Evolutionary conservation across 2,888 invertebrate species (phyloP).

Genomic region (Morpho helenor): DNA sequence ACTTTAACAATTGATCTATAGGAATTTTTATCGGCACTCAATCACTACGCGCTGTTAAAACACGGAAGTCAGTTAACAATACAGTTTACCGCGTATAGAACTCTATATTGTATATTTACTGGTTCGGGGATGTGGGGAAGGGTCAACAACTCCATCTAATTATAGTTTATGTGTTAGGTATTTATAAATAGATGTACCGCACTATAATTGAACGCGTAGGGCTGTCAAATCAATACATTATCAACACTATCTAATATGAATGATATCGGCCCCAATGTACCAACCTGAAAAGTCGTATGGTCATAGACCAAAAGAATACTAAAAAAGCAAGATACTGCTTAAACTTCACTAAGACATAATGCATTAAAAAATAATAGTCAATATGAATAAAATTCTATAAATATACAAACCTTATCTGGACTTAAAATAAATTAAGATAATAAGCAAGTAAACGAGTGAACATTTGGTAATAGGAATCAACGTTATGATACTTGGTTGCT

Average conservation of each 20-base stretch:
- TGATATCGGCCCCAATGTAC: background rate
- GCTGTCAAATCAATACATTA: slow-evolving; percentile 5
- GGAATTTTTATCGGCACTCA: background rate
- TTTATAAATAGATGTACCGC: slow-evolving; percentile 23
- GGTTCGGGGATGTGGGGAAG: slow-evolving; percentile 10
- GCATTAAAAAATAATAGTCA: too few species aligned
- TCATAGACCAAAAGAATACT: too few species aligned
- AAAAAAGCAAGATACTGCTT: too few species aligned
- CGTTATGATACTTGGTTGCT: too few species aligned
- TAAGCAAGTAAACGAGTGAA: too few species aligned
- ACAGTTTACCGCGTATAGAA: slow-evolving; percentile 14
- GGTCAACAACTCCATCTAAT: slow-evolving; percentile 22
- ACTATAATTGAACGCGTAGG: slow-evolving; percentile 19
- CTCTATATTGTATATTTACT: slow-evolving; percentile 16
- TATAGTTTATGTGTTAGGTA: slow-evolving; percentile 25
- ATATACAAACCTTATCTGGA: too few species aligned
- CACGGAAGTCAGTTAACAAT: slow-evolving; percentile 15
- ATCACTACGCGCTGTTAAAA: background rate
- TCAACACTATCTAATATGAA: background rate
- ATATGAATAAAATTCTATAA: too few species aligned
- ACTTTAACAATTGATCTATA: slow-evolving; percentile 5
- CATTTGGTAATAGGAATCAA: too few species aligned
- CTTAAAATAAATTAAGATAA: too few species aligned
- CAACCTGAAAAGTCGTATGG: too few species aligned
- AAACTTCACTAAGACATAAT: too few species aligned